Conservation (phyloP, 1,140 invertebrate species). For the Brachionus sp. region DNA sequence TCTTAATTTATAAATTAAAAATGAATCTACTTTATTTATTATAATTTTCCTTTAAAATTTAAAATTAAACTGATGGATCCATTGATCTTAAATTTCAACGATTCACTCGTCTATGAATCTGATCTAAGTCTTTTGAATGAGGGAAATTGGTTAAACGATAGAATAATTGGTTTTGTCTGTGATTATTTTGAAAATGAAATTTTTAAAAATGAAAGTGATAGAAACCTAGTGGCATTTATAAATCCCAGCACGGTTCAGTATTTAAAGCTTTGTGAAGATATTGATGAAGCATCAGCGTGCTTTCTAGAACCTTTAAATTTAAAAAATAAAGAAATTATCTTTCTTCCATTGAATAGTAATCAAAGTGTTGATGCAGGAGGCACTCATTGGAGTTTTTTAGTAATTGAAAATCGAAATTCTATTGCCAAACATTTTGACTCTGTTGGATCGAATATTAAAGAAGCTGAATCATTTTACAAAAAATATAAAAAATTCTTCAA, state of each 20-base stretch:
- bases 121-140: slow-evolving; percentile 6
- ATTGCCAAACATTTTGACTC: background rate
- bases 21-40: too few relatives aligned
- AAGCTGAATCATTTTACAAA: background rate
- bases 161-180: slow-evolving; percentile 2
- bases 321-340: background rate
- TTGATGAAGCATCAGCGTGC: background rate
- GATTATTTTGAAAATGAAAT: slow-evolving; percentile 35
- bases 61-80: background rate
- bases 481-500: background rate
- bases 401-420: slow-evolving; percentile 17
- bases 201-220: background rate
- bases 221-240: background rate
- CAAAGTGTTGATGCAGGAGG: background rate
- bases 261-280: slow-evolving; percentile 14
- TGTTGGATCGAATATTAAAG: slow-evolving; percentile 5
- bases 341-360: slow-evolving; percentile 16
- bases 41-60: background rate
- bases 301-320: slow-evolving; percentile 24
- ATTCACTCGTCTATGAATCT: slow-evolving; percentile 1
- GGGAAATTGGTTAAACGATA: slow-evolving; percentile 24
- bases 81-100: background rate
- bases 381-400: background rate
- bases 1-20: too few relatives aligned
- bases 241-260: slow-evolving; percentile 26